Conservation (phyloP, 2,888 invertebrate genomes). For the Germaria angustata region DNA sequence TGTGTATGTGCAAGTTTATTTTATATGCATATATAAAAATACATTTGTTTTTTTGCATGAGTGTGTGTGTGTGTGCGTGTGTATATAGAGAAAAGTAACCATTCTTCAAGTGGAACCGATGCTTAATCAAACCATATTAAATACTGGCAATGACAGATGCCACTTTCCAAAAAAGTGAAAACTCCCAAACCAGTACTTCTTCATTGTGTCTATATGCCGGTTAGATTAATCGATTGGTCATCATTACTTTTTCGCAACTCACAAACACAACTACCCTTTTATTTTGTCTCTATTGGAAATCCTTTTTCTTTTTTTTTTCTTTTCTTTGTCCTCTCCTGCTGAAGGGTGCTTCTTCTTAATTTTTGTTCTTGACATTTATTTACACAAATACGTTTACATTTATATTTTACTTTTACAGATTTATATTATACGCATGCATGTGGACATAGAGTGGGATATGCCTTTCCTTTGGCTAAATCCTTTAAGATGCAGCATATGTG, state of each 20-base stretch:
- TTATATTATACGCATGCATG: background rate
- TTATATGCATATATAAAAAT: no score
- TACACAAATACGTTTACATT: background rate
- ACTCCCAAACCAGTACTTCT: no score
- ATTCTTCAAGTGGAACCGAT: conserved; percentile 38
- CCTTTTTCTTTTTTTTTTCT: background rate
- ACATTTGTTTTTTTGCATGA: no score
- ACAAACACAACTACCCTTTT: conserved; percentile 21
- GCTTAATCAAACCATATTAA: conserved; percentile 55
- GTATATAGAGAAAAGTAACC: background rate
- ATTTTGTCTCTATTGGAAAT: background rate
- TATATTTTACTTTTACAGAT: background rate
- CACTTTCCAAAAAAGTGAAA: background rate
- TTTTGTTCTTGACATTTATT: conserved; percentile 51
- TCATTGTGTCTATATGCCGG: background rate
- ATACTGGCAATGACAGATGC: conserved; percentile 37
- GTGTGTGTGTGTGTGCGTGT: no score
- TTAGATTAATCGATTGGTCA: background rate
- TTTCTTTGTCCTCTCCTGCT: no score
- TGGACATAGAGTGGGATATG: background rate
- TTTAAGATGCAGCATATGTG: conserved; percentile 61
- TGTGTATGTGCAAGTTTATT: no score
- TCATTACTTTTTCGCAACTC: background rate
- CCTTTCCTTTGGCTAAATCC: conserved; percentile 38
- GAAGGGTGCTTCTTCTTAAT: conserved; percentile 40